Conservation (phyloP, 1,140 invertebrate genomes). For the Aphelenchoides avenae region DNA sequence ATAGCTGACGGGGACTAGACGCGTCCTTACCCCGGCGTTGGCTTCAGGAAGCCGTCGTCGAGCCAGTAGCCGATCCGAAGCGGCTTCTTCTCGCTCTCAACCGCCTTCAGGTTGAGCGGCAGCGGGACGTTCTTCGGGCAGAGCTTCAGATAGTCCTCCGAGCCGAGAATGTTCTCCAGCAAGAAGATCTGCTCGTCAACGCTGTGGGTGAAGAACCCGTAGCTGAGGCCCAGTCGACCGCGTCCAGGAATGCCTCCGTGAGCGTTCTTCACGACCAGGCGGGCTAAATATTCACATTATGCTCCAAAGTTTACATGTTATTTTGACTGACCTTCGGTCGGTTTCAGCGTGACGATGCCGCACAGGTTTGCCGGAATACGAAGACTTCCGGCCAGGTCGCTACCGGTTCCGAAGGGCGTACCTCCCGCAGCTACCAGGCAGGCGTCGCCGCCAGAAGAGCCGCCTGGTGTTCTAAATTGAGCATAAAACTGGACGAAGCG, state of each 20-base stretch:
- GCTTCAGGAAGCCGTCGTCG: slow-evolving; percentile 48
- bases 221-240: slow-evolving; percentile 47
- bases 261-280: slow-evolving; percentile 34
- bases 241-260: slow-evolving; percentile 50
- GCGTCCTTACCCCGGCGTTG: slow-evolving; percentile 49
- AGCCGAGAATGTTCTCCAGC: slow-evolving; percentile 13
- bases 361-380: slow-evolving; percentile 61
- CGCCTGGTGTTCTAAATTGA: slow-evolving; percentile 56
- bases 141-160: slow-evolving; percentile 11
- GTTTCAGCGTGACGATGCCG: slow-evolving; percentile 61
- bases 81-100: slow-evolving; percentile 13
- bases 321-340: slow-evolving; percentile 47
- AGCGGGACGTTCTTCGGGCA: slow-evolving; percentile 10
- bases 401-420: slow-evolving; percentile 59
- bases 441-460: slow-evolving; percentile 60
- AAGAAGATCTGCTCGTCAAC: slow-evolving; percentile 50
- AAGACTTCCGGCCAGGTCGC: slow-evolving; percentile 61
- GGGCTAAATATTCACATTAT: slow-evolving; percentile 25
- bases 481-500: no score
- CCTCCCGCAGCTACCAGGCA: slow-evolving; percentile 59
- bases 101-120: slow-evolving; percentile 4
- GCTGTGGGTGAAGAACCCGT: slow-evolving; percentile 54
- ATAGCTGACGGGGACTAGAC: no score
- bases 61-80: slow-evolving; percentile 51
- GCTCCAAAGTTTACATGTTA: slow-evolving; percentile 2